Evolutionary conservation across 2,113 vertebrate species (phyloP).

Genomic region (Psittacus erithacus): DNA sequence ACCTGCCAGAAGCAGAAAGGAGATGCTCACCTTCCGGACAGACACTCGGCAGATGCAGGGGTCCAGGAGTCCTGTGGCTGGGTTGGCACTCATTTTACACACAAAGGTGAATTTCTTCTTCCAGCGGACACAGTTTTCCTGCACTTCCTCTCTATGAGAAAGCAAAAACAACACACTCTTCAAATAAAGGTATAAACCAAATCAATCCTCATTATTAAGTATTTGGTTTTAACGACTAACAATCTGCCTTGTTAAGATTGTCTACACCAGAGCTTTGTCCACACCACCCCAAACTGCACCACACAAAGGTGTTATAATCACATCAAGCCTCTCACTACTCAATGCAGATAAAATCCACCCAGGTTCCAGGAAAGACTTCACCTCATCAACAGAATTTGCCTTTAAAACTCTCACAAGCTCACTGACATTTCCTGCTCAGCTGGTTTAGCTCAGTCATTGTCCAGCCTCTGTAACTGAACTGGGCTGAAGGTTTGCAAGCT

Average conservation of each 20-base stretch:
- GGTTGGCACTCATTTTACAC: slow-evolving; percentile 97
- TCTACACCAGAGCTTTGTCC: not conserved
- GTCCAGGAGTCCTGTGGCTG: slow-evolving; percentile 93
- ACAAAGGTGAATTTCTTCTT: slow-evolving; percentile 93
- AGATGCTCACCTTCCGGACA: slow-evolving; percentile 88
- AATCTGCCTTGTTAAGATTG: not conserved
- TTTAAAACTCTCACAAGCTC: slow-evolving; percentile 13
- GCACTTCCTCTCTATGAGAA: slow-evolving; percentile 87
- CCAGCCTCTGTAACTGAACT: not conserved
- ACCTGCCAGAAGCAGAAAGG: not conserved
- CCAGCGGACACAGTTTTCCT: slow-evolving; percentile 96
- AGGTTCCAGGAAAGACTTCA: not conserved
- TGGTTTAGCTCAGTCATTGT: not conserved
- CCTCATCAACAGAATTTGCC: not conserved
- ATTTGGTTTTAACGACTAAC: not conserved
- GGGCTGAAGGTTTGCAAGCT: not conserved
- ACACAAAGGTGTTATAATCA: not conserved
- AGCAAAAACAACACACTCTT: not conserved
- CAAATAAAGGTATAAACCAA: not conserved
- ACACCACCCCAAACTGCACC: not conserved
- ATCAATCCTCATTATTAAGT: not conserved
- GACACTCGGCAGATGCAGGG: slow-evolving; percentile 94
- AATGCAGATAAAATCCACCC: not conserved
- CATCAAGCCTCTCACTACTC: not conserved
- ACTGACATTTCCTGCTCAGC: slow-evolving; percentile 27